Evolutionary conservation across 1,140 invertebrate species (phyloP).

Genomic region (Orchesella cincta): DNA sequence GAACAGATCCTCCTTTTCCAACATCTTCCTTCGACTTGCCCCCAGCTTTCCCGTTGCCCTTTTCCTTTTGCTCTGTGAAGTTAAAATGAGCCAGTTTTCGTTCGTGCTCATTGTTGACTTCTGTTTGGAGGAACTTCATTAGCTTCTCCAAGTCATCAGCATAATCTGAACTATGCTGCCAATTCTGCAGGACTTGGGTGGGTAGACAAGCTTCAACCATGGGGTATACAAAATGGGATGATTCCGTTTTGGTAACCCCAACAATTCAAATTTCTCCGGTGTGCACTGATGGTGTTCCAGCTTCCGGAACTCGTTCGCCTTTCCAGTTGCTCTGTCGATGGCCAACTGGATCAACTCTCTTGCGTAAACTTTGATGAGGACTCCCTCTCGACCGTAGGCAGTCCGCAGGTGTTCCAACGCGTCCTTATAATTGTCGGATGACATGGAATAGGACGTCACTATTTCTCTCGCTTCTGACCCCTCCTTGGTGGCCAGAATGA

Average conservation of each 20-base stretch:
- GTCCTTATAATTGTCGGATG: conserved; percentile 35
- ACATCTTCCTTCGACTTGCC: neutral
- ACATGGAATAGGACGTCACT: conserved; percentile 21
- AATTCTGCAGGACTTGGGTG: neutral
- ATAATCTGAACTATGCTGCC: too few relatives aligned
- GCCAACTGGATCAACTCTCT: conserved; percentile 26
- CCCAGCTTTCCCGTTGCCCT: neutral
- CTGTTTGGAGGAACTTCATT: neutral
- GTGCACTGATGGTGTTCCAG: neutral
- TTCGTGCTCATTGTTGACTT: too few relatives aligned
- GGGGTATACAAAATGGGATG: neutral
- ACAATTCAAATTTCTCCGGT: conserved; percentile 12
- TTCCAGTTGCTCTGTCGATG: neutral
- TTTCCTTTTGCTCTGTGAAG: conserved; percentile 2
- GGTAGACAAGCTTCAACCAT: conserved; percentile 49
- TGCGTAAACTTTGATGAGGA: conserved; percentile 25
- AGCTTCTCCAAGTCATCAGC: neutral
- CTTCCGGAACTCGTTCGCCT: neutral
- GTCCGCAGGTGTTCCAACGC: conserved; percentile 18
- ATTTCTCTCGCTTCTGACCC: conserved; percentile 25
- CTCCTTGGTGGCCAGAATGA: conserved; percentile 30
- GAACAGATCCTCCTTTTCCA: too few relatives aligned
- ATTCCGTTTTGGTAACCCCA: neutral
- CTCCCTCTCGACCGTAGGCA: neutral
- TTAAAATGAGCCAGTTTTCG: neutral